Percentiles rank a stretch among this genome's conserved stretches.
Conservation (phyloP, 2,888 invertebrate species). For the Aelia acuminata region DNA sequence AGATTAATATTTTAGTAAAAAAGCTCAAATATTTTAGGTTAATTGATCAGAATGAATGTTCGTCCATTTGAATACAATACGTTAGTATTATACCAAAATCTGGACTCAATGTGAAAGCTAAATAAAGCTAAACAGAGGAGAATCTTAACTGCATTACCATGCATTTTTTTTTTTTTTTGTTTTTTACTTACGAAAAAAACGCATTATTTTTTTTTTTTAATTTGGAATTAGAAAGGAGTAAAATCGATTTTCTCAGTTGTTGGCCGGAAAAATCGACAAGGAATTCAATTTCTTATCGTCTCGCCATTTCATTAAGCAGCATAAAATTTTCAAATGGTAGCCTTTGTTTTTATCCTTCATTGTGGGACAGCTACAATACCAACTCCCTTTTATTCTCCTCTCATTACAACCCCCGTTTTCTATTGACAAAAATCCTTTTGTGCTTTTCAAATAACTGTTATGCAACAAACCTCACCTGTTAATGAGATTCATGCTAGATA, state of each 20-base stretch:
- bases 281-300: constrained; percentile 19
- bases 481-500: background rate
- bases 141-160: too few relatives aligned
- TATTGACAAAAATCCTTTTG: constrained; percentile 17
- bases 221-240: too few relatives aligned
- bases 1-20: too few relatives aligned
- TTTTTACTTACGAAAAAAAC: too few relatives aligned
- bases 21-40: too few relatives aligned
- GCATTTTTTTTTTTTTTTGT: too few relatives aligned
- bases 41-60: too few relatives aligned
- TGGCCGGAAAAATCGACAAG: background rate
- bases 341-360: constrained; percentile 10
- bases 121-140: too few relatives aligned
- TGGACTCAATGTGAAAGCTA: too few relatives aligned
- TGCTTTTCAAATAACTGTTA: constrained; percentile 28
- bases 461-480: constrained; percentile 21
- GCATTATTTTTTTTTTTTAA: too few relatives aligned
- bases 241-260: background rate
- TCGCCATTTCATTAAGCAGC: constrained; percentile 21
- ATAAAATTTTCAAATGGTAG: constrained; percentile 25
- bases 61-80: too few relatives aligned
- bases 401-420: constrained; percentile 23
- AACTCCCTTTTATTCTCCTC: background rate
- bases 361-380: background rate
- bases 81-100: too few relatives aligned